Conservation (phyloP, 2,113 vertebrate species). For the Malaclemys terrapin region DNA sequence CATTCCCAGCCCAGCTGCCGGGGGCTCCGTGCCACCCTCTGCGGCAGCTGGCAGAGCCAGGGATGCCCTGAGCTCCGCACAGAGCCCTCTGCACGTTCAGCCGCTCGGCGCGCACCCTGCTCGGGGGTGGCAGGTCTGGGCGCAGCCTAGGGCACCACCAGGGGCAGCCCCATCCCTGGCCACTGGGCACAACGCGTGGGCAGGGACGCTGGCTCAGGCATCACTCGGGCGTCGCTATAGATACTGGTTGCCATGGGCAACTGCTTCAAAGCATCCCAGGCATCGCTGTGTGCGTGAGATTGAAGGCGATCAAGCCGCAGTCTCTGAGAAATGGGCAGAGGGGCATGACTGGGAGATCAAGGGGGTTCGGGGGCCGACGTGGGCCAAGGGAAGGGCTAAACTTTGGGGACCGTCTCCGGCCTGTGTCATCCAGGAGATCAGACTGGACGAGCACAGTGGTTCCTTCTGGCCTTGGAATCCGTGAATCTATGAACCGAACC, state of each 20-base stretch:
- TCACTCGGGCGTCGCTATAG: slow-evolving; percentile 83
- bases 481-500: neutral
- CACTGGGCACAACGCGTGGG: neutral
- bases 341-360: neutral
- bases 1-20: neutral
- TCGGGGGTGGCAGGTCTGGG: neutral
- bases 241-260: slow-evolving; percentile 85
- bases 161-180: too few relatives aligned
- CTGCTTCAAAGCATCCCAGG: slow-evolving; percentile 1
- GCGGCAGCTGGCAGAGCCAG: neutral
- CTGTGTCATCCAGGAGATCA: neutral
- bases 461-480: neutral
- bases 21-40: neutral
- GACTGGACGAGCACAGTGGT: neutral
- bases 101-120: neutral
- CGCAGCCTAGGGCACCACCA: neutral
- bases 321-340: neutral
- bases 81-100: neutral
- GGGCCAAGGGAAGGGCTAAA: neutral
- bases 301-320: neutral
- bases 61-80: neutral
- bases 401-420: neutral
- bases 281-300: neutral
- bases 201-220: neutral
- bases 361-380: neutral